Evolutionary conservation across 2,888 invertebrate species (phyloP), one percentile per base, ranked within the genome.

Genomic region (Pterobdella sp.): DNA sequence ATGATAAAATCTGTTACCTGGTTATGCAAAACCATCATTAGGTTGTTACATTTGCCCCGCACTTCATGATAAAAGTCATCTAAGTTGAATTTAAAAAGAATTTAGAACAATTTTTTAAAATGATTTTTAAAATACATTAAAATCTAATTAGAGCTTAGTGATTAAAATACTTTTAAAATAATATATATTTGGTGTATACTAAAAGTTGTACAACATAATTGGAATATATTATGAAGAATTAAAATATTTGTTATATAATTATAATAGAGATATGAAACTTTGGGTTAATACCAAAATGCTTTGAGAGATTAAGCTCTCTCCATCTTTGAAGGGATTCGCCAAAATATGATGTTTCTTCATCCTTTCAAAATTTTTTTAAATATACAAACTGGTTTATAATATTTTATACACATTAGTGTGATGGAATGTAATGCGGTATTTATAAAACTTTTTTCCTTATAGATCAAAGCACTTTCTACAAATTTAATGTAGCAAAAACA

Each of bases 261-360:
- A 3, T 1, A 52, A 18, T 18, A 52, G 35, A 18, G 22, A 26
- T 37, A 72, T 32, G 65, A 63, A 18, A 35, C 49, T 63, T n/a
- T 26, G 49, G 32, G 42, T 65, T 77, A 80, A 79, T 79, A 83
- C 88, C 88, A 83, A 90, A 94, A 80, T 90, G 89, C 78, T 91
- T 89, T 0, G 93, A 91, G 76, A 92, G 87, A 84, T 95, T 94
- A 32, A 94, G 87, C 1, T 90, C 90, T 80, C 88, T 88, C 94
- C 94, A 96, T 86, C 94, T 94, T 76, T 89, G 88, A 32, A 94
- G 83, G 0, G 91, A 88, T 82, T 92, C 88, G 79, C 89, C 87
- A 82, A 96, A 94, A 81, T 89, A 89, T 0, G 93, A 73, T n/a
- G 22, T 91, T 26, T 83, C 82, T 80, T 89, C 89, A 72, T 89